These are phyloP conservation scores for Neoniphon sammara DNA, from an alignment of 2,797 vertebrate genomes.

Conservation along the genomic window DNA sequence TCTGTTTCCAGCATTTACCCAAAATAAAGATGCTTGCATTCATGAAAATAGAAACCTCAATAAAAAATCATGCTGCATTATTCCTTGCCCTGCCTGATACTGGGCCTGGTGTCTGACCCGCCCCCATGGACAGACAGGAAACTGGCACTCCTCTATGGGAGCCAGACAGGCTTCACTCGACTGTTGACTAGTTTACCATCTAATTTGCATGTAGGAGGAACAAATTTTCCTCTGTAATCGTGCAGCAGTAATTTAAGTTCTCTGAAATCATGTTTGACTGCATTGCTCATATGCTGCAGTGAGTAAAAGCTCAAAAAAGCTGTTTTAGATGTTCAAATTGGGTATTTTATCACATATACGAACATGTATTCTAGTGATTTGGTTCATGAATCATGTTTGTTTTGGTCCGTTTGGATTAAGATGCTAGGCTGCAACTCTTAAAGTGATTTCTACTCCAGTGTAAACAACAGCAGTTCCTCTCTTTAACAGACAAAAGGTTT, in stretches of 20 bases:
- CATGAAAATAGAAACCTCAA: neutral
- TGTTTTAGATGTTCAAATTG: neutral
- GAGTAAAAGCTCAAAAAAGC: neutral
- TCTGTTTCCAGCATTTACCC: neutral
- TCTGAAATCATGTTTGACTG: neutral
- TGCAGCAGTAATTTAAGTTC: neutral
- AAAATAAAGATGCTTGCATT: slow-evolving; percentile 14
- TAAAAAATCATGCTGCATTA: neutral
- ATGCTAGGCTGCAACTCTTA: neutral
- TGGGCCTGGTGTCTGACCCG: too few relatives aligned
- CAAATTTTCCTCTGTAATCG: too few relatives aligned
- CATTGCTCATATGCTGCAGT: neutral
- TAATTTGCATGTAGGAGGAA: slow-evolving; percentile 21
- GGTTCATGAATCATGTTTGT: too few relatives aligned
- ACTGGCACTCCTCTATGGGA: slow-evolving; percentile 13
- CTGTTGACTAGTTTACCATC: slow-evolving; percentile 18
- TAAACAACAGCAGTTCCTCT: neutral
- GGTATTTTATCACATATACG: too few relatives aligned
- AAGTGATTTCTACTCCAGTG: neutral
- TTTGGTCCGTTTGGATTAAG: too few relatives aligned
- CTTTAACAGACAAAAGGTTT: slow-evolving; percentile 39
- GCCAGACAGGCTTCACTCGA: neutral
- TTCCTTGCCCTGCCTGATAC: too few relatives aligned
- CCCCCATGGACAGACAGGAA: slow-evolving; percentile 50
- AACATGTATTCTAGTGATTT: too few relatives aligned